A percentile compares a stretch with the other conserved stretches of the same genome.
Evolutionary conservation across 2,113 vertebrate genomes (phyloP).

Genomic region (Macquaria ambigua): DNA sequence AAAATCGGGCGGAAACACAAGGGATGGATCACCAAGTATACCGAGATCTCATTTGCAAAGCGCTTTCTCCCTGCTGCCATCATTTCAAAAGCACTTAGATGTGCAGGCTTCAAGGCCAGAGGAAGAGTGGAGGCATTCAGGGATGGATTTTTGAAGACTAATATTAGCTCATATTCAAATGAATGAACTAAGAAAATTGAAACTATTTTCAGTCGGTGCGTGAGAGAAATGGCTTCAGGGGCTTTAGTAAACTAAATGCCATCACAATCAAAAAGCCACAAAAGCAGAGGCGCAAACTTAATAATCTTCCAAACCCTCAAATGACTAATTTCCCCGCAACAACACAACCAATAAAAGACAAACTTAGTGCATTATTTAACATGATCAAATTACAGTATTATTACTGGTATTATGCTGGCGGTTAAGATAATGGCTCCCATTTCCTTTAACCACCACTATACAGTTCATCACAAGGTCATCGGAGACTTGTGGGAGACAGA

Average conservation of each 20-base stretch:
- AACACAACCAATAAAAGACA: slow-evolving; percentile 40
- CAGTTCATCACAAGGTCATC: slow-evolving; percentile 16
- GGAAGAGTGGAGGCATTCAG: slow-evolving; percentile 62
- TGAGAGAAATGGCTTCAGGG: slow-evolving; percentile 44
- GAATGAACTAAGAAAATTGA: slow-evolving; percentile 51
- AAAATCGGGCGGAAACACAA: slow-evolving; percentile 61
- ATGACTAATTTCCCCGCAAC: slow-evolving; percentile 31
- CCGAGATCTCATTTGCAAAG: slow-evolving; percentile 75
- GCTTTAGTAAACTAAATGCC: slow-evolving; percentile 57
- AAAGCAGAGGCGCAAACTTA: slow-evolving; percentile 27
- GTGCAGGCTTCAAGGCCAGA: slow-evolving; percentile 72
- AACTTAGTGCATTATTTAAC: slow-evolving; percentile 46
- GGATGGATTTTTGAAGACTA: slow-evolving; percentile 68
- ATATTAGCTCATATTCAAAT: slow-evolving; percentile 73
- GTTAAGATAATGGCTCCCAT: slow-evolving; percentile 15
- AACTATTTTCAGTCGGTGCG: slow-evolving; percentile 58
- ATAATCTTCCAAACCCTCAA: slow-evolving; percentile 41
- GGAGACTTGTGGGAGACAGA: neutral
- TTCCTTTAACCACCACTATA: slow-evolving; percentile 10
- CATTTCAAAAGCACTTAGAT: slow-evolving; percentile 78
- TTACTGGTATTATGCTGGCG: neutral
- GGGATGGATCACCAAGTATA: slow-evolving; percentile 61
- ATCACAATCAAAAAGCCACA: slow-evolving; percentile 43
- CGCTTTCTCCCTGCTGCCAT: slow-evolving; percentile 57
- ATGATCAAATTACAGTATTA: slow-evolving; percentile 18